Evolutionary conservation across 1,140 invertebrate genomes (phyloP).

Genomic region (Oedothorax gibbosus): DNA sequence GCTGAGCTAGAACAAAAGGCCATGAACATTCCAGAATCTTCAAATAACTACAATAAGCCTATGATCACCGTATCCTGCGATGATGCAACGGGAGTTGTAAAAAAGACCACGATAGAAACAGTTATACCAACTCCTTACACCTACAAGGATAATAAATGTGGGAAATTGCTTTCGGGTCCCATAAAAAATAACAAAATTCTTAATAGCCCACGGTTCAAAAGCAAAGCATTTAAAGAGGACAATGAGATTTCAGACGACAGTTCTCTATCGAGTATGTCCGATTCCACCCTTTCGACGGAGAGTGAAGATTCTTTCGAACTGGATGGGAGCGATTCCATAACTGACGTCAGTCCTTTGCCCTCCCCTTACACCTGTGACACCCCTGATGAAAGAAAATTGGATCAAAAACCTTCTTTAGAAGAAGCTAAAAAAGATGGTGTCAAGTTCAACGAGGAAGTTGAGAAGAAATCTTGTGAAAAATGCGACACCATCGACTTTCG

Average conservation of each 20-base stretch:
- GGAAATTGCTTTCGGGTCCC: not conserved
- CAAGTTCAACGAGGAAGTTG: slow-evolving; percentile 39
- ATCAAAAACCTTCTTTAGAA: not conserved
- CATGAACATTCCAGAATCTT: slow-evolving; percentile 1
- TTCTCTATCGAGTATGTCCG: slow-evolving; percentile 48
- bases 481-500: slow-evolving; percentile 41
- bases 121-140: slow-evolving; percentile 46
- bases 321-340: slow-evolving; percentile 47
- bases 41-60: slow-evolving; percentile 29
- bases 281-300: slow-evolving; percentile 21
- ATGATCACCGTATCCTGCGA: slow-evolving; percentile 47
- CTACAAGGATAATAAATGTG: slow-evolving; percentile 49
- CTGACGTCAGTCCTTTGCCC: slow-evolving; percentile 49
- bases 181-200: not conserved
- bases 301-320: slow-evolving; percentile 48
- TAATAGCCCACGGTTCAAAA: slow-evolving; percentile 31
- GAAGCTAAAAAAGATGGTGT: slow-evolving; percentile 30
- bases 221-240: slow-evolving; percentile 33
- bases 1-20: not conserved
- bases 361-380: slow-evolving; percentile 30
- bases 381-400: not conserved
- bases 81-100: slow-evolving; percentile 31
- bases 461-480: slow-evolving; percentile 17
- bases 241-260: slow-evolving; percentile 49
- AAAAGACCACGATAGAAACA: slow-evolving; percentile 49